Evolutionary conservation across 35 echinoderm and acorn worm species (phyloP).

Genomic region (Lytechinus variegatus): DNA sequence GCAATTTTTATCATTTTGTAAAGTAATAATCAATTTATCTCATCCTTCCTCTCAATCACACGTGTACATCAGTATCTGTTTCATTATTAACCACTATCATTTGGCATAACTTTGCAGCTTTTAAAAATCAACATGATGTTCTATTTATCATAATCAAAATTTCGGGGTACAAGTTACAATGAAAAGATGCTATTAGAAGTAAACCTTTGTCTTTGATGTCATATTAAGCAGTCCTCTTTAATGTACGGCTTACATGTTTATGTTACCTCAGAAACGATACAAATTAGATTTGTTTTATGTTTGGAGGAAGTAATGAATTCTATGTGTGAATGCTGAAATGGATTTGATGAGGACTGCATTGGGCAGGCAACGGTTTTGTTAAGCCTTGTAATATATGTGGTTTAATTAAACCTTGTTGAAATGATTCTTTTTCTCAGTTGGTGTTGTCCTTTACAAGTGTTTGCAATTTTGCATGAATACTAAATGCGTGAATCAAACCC

Average conservation of each 20-base stretch:
- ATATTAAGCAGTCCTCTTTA: background rate
- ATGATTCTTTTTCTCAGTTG: background rate
- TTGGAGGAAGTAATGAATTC: background rate
- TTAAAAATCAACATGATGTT: background rate
- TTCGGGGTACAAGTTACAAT: background rate
- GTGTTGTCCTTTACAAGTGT: background rate
- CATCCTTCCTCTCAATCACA: background rate
- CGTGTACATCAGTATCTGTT: background rate
- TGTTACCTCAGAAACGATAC: background rate
- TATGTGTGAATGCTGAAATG: background rate
- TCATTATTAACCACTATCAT: background rate
- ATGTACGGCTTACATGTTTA: background rate
- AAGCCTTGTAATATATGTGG: constrained; percentile 18
- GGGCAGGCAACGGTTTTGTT: background rate
- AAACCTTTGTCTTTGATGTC: background rate
- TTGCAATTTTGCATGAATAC: background rate
- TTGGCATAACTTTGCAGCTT: background rate
- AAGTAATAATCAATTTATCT: background rate
- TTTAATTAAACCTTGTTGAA: constrained; percentile 14
- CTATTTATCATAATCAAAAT: background rate
- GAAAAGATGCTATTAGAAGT: background rate
- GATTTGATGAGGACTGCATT: background rate
- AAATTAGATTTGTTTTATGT: background rate
- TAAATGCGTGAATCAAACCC: no score
- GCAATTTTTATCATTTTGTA: background rate